Base-by-base conservation (phyloP, 2,797 vertebrate species). In the Buceros bicornis region DNA sequence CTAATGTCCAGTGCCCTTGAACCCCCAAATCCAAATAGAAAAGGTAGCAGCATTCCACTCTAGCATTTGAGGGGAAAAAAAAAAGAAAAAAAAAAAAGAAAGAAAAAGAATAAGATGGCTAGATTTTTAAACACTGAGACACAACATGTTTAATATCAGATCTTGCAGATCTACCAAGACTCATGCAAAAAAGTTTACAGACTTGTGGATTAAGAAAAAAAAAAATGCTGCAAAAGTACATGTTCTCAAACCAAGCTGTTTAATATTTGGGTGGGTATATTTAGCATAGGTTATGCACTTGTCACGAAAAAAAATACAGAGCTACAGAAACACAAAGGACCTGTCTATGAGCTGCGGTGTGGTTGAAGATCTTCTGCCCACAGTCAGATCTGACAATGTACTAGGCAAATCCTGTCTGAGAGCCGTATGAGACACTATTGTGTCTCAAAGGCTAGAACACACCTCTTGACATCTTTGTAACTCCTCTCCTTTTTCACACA, bases 151-250 rank as follows among this genome's bases (percentile, higher is more conserved):
- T 56, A 37, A 33, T 18, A 29, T 28, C 22, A 74, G 12, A 45
- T 78, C 43, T 28, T 76, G 22, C 47, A 87, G 33, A 72, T 72
- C 18, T 67, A 10, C 8, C 6, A 43, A 72, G 5, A 51, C 10
- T 25, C 0, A 2, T 3, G 1, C 0, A 40, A 45, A 42, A n/a
- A 62, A 31, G 3, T 48, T 48, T 62, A 6, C 12, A 69, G 31
- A 18, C 16, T 62, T 47, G 4, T 13, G 42, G 18, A 18, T 72
- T 61, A n/a, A 33, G 33, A 40, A 40, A 57, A 84, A 85, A 56
- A 1, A 72, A 82, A 47, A 28, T 22, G 6, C 11, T 43, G 5
- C 20, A 29, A 40, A 64, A 72, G 7, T 47, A 5, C 1, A 6
- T 37, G 22, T 35, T 78, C 69, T 61, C 15, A 25, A 56, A 77